Evolutionary conservation across 2,888 invertebrate species (phyloP).

Genomic region (Buathra laborator): DNA sequence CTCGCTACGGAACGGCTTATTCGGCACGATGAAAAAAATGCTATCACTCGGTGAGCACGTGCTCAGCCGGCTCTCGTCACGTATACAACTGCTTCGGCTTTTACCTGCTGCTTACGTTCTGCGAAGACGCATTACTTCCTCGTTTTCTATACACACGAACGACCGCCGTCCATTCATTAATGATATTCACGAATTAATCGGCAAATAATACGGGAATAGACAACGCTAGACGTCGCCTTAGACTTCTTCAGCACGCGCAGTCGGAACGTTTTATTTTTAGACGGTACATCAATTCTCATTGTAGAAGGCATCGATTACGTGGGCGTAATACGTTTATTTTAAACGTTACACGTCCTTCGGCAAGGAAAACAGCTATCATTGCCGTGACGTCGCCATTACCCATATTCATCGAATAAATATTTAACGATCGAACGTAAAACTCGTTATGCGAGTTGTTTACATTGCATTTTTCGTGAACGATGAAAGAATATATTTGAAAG

Average conservation of each 20-base stretch:
- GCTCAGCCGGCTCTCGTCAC: constrained; percentile 67
- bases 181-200: background rate
- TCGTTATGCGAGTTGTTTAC: background rate
- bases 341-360: background rate
- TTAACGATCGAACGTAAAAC: background rate
- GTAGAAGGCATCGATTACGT: background rate
- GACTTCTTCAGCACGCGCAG: background rate
- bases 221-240: background rate
- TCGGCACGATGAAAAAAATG: constrained; percentile 67
- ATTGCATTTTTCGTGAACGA: background rate
- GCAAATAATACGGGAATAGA: background rate
- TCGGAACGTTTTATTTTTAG: background rate
- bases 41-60: constrained; percentile 81
- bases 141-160: background rate
- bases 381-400: background rate
- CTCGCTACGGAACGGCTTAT: constrained; percentile 67
- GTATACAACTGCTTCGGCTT: background rate
- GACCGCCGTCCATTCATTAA: background rate
- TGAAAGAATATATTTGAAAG: background rate
- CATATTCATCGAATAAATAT: background rate
- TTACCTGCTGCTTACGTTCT: background rate
- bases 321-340: background rate
- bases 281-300: background rate
- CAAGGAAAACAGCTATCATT: background rate
- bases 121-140: background rate